Percentiles rank a stretch among this genome's conserved stretches.
phyloP scores from a whole-genome alignment of 2,797 vertebrate genomes.

The Poeciliopsis turneri region DNA sequence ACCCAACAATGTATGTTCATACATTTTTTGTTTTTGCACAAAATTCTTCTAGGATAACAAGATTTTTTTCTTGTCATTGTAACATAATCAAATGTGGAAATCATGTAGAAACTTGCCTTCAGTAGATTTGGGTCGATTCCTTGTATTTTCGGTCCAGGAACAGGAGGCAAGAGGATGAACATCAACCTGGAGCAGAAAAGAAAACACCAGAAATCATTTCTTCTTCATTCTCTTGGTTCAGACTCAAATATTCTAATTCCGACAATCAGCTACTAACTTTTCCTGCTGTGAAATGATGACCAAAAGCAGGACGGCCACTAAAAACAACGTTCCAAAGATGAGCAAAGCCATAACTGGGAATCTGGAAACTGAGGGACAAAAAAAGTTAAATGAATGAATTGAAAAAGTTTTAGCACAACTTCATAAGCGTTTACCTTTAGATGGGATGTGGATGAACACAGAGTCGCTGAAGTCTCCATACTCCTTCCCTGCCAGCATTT shows the following conservation, averaged over 20 bases:
- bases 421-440: conserved; percentile 66
- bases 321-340: conserved; percentile 82
- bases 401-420: neutral
- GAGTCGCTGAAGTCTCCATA: conserved; percentile 91
- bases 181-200: conserved; percentile 84
- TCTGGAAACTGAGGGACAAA: conserved; percentile 80
- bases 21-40: too few relatives aligned
- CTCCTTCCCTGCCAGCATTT: conserved; percentile 77
- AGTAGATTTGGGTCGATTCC: conserved; percentile 92
- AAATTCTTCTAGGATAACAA: too few relatives aligned
- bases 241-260: neutral
- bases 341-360: conserved; percentile 86
- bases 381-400: neutral
- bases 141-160: conserved; percentile 96
- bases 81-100: too few relatives aligned
- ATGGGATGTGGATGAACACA: conserved; percentile 75
- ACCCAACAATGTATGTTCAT: too few relatives aligned
- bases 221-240: neutral
- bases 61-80: too few relatives aligned
- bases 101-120: conserved; percentile 81
- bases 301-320: conserved; percentile 83
- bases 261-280: conserved; percentile 79
- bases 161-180: conserved; percentile 92
- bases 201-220: neutral
- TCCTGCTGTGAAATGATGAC: conserved; percentile 88